These are phyloP conservation scores for Gymnopithys bicolor DNA, from an alignment of 2,797 vertebrate species.

Conservation along the genomic window DNA sequence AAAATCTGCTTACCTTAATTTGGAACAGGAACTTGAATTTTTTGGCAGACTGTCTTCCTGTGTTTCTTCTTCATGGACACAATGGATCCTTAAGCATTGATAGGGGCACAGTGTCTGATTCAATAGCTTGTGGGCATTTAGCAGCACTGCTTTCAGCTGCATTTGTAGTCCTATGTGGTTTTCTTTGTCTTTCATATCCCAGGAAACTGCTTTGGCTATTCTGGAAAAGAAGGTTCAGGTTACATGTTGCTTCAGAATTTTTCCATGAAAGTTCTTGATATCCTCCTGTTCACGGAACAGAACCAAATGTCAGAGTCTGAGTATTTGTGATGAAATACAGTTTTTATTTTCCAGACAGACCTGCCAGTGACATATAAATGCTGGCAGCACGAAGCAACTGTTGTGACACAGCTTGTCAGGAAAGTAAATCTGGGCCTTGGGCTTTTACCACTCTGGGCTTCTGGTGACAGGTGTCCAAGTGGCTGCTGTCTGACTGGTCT, in stretches of 20 bases:
- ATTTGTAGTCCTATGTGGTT: neutral
- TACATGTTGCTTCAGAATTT: neutral
- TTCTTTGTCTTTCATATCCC: neutral
- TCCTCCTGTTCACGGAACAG: neutral
- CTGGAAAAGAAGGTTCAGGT: neutral
- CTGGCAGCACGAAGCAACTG: neutral
- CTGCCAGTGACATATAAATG: neutral
- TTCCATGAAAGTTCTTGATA: neutral
- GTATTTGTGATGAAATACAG: neutral
- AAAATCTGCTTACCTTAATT: neutral
- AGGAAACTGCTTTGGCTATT: neutral
- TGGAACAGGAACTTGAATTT: neutral
- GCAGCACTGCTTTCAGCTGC: neutral
- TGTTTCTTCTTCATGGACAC: neutral
- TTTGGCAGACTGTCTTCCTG: neutral
- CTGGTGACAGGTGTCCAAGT: neutral
- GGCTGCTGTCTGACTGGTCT: neutral
- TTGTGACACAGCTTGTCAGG: neutral
- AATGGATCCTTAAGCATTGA: neutral
- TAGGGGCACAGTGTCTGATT: neutral
- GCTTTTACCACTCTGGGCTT: neutral
- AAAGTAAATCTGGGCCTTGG: neutral
- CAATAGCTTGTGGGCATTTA: neutral
- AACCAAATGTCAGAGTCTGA: neutral
- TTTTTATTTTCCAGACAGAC: neutral